Evolutionary conservation across 1,140 invertebrate genomes (phyloP).

Genomic region (Drosophila orena): DNA sequence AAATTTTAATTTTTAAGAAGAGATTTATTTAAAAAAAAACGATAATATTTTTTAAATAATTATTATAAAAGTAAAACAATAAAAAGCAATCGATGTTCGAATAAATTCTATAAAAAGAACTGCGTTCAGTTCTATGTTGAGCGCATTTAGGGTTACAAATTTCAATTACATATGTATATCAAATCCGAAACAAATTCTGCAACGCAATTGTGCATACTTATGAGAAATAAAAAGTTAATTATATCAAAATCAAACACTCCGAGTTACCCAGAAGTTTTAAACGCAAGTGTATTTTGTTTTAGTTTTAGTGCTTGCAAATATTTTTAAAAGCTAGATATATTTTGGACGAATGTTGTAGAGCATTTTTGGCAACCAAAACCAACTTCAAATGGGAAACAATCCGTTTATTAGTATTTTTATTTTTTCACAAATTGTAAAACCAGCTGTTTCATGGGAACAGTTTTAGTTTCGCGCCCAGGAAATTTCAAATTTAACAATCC

Average conservation of each 20-base stretch:
- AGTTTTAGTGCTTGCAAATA: no score
- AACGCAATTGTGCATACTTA: conserved; percentile 71
- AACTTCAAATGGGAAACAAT: no score
- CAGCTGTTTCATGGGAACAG: conserved; percentile 39
- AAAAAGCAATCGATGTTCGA: conserved; percentile 35
- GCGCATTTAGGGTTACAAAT: conserved; percentile 57
- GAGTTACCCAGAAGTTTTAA: no score
- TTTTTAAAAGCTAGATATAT: no score
- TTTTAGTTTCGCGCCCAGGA: conserved; percentile 11
- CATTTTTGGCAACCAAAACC: no score
- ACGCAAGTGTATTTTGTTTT: no score
- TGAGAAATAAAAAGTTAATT: conserved; percentile 78
- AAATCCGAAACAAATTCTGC: conserved; percentile 46
- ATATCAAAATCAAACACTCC: conserved; percentile 30
- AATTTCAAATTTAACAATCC: conserved; percentile 24
- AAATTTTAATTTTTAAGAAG: conserved; percentile 40
- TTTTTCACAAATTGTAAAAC: neutral
- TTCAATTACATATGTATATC: conserved; percentile 56
- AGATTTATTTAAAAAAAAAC: conserved; percentile 52
- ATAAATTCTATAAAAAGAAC: conserved; percentile 59
- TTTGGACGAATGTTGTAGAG: no score
- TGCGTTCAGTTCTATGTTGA: conserved; percentile 66
- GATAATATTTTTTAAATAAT: conserved; percentile 40
- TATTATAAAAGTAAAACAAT: conserved; percentile 24
- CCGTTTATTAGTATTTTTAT: no score